Evolutionary conservation across 2,113 vertebrate species (phyloP), one percentile per base, ranked within the genome.

Genomic region (Alouatta palliata): DNA sequence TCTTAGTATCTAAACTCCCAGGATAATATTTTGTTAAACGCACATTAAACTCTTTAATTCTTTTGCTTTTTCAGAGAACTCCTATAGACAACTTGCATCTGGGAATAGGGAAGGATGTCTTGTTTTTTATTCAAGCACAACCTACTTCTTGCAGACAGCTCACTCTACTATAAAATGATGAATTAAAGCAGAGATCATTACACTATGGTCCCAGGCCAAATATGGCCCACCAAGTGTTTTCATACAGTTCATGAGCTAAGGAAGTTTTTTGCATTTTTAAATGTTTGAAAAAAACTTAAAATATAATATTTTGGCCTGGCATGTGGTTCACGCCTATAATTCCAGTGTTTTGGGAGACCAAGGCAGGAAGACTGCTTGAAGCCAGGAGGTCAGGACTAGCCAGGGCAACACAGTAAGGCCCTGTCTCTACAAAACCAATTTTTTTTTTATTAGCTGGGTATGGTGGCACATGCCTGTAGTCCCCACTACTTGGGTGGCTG

Each of bases 141-240:
- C 35, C 4, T 19, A 0, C 0, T 1, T 37, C 17, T 12, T 3
- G 1, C 16, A 35, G 58, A 58, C 5, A 76, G 14, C 12, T 20
- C 25, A 23, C 2, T 1, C 20, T 64, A 27, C 45, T 16, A 27
- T 11, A 1, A 32, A 68, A 0, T 0, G 5, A 43, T 9, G 3
- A 32, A 45, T 13, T 32, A 68, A 49, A 20, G n/a, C n/a, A 54
- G 10, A 27, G 0, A 16, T 21, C 43, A 4, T 0, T 2, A 11
- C 1, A 25, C 21, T 1, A 3, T 3, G 20, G 8, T 3, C 13
- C 43, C 0, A 19, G 7, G 43, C 43, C 58, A 30, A 19, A 14
- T 8, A 5, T 35, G 11, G 13, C 23, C 11, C 0, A 1, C 10
- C 16, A 2, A 11, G 35, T 40, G 11, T 19, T 49, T 81, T 23